These are phyloP conservation scores for Aphodius granarius DNA, from an alignment of 2,888 invertebrate genomes.

Conservation along the genomic window DNA sequence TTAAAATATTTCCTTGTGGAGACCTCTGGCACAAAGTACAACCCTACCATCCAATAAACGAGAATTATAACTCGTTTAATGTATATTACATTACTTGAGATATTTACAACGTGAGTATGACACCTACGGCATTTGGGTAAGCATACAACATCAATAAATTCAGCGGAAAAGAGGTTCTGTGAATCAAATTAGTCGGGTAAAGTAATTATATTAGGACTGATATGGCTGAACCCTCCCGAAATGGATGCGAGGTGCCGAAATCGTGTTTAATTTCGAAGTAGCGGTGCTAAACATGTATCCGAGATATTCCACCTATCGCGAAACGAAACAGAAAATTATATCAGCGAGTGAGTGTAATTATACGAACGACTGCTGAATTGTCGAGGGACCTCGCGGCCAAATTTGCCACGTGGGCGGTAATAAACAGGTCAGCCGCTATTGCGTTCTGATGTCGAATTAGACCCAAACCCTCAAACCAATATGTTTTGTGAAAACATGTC, in stretches of 20 bases:
- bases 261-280: not conserved
- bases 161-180: not conserved
- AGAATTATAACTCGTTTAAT: not conserved
- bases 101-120: not conserved
- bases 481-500: no score
- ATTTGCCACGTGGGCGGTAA: no score
- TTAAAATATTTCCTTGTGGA: not conserved
- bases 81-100: no score
- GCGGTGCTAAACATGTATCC: not conserved
- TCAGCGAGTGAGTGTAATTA: not conserved
- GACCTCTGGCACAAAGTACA: not conserved
- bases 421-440: no score
- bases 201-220: not conserved
- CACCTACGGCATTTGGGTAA: not conserved
- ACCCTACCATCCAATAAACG: not conserved
- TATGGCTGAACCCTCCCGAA: not conserved
- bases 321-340: not conserved
- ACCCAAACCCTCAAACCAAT: no score
- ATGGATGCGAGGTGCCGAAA: not conserved
- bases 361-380: not conserved
- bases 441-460: no score
- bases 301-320: not conserved
- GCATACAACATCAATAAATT: not conserved
- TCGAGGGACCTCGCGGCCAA: no score
- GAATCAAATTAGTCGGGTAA: not conserved